Conservation (phyloP, 2,888 invertebrate genomes). For the Galeruca laticollis region DNA sequence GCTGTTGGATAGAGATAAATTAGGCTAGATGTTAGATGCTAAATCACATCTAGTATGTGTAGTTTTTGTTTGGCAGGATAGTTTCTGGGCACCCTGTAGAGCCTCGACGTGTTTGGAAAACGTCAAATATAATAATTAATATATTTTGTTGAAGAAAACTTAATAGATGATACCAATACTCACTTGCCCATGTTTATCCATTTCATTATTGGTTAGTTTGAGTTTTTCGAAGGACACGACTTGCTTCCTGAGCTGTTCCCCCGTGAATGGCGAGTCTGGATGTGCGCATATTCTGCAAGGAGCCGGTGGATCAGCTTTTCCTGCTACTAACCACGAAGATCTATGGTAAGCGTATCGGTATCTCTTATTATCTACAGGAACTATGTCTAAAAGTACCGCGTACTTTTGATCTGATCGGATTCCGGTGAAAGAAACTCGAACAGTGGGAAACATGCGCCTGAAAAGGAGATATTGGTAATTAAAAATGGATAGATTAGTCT, state of each 20-base stretch:
- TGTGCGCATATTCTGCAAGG: constrained; percentile 94
- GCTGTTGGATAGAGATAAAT: too few species aligned
- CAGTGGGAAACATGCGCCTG: constrained; percentile 98
- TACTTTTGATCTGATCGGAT: constrained; percentile 87
- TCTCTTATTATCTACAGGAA: constrained; percentile 95
- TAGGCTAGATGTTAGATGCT: too few species aligned
- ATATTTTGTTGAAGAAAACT: too few species aligned
- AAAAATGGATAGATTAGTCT: too few species aligned
- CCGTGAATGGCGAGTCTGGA: constrained; percentile 96
- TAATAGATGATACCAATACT: too few species aligned
- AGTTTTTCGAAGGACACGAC: constrained; percentile 98
- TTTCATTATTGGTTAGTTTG: constrained; percentile 97
- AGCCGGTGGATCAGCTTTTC: constrained; percentile 97
- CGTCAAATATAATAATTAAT: too few species aligned
- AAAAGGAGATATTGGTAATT: constrained; percentile 55
- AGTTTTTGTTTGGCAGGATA: too few species aligned
- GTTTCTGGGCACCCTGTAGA: too few species aligned
- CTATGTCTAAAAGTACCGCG: constrained; percentile 94
- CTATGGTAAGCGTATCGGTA: constrained; percentile 98
- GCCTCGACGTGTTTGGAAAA: too few species aligned
- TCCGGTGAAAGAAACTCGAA: constrained; percentile 92
- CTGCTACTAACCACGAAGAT: constrained; percentile 97
- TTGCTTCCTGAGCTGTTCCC: constrained; percentile 95
- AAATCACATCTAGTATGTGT: too few species aligned
- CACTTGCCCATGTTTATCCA: constrained; percentile 96